Conservation (phyloP, 2,797 vertebrate genomes). For the Cuculus canorus region DNA sequence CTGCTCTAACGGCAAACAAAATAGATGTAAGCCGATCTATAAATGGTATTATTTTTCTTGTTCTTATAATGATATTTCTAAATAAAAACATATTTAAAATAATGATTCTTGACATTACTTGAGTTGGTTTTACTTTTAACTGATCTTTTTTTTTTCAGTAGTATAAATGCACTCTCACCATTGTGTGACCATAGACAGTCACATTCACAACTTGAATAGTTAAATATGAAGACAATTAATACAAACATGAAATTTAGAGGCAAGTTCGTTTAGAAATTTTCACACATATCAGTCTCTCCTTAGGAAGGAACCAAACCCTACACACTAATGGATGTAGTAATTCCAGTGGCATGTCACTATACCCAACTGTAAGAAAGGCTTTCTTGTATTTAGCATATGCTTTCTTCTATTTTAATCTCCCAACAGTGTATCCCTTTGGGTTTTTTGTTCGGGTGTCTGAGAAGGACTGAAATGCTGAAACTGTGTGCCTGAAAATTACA, state of each 20-base stretch:
- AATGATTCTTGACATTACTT: neutral
- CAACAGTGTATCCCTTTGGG: neutral
- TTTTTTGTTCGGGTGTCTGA: neutral
- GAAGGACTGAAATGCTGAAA: neutral
- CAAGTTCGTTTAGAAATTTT: neutral
- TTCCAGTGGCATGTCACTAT: neutral
- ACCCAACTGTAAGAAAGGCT: neutral
- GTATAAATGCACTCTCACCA: neutral
- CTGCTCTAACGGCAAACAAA: neutral
- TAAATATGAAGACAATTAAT: neutral
- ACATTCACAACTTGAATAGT: neutral
- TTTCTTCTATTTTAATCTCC: neutral
- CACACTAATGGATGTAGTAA: neutral
- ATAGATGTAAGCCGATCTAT: neutral
- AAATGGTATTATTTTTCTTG: neutral
- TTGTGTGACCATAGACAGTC: neutral
- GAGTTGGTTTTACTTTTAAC: neutral
- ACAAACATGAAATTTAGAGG: neutral
- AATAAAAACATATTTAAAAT: neutral
- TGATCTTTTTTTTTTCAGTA: neutral
- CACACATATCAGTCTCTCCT: neutral
- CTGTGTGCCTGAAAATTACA: neutral
- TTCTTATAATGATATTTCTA: neutral
- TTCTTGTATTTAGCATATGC: neutral
- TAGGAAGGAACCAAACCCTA: constrained; percentile 6